phyloP scores from a whole-genome alignment of 2,888 invertebrate genomes.

The Apodemia hepburni region DNA sequence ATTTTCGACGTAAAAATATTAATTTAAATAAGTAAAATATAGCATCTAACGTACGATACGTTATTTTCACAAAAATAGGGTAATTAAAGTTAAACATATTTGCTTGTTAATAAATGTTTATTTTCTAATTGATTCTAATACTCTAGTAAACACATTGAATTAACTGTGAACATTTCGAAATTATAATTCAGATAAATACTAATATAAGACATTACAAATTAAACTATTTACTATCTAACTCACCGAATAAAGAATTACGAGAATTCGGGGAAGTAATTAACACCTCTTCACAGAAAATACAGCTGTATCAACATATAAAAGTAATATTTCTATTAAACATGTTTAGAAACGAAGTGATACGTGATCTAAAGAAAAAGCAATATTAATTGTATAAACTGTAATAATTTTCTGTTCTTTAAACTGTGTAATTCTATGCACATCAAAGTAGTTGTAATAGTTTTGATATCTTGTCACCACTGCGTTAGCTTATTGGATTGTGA shows the following conservation, averaged over 20 bases:
- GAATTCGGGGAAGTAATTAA: neutral
- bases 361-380: slow-evolving; percentile 8
- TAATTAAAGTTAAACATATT: too few species aligned
- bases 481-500: slow-evolving; percentile 29
- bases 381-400: neutral
- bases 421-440: slow-evolving; percentile 28
- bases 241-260: neutral
- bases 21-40: too few species aligned
- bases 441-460: slow-evolving; percentile 28
- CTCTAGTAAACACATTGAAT: too few species aligned
- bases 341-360: neutral
- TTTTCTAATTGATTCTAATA: too few species aligned
- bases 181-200: too few species aligned
- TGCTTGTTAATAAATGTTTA: too few species aligned
- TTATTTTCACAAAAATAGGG: too few species aligned
- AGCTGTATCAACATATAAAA: neutral
- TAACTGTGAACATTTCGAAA: too few species aligned
- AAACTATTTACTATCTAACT: neutral
- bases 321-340: neutral
- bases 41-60: too few species aligned
- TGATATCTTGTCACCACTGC: slow-evolving; percentile 23
- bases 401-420: slow-evolving; percentile 27
- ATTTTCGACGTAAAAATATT: too few species aligned
- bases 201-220: too few species aligned
- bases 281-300: neutral